Percentiles rank a stretch among this genome's conserved stretches.
Conservation (phyloP, 1,140 invertebrate genomes). For the Drosophila asahinai region DNA sequence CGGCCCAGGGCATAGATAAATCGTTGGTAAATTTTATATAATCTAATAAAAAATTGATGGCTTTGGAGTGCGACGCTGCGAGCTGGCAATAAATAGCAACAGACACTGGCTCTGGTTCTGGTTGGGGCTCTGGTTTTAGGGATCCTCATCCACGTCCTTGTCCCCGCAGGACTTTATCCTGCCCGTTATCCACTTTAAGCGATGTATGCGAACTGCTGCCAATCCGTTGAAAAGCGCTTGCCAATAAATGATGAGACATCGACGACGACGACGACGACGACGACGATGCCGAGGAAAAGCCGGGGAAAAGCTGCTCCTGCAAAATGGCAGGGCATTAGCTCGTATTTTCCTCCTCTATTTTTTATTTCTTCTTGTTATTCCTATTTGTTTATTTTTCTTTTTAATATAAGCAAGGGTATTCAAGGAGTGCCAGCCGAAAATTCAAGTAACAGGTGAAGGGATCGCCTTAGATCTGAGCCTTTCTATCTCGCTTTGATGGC, state of each 20-base stretch:
- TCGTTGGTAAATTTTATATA: constrained; percentile 83
- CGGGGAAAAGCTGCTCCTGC: constrained; percentile 31
- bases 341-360: constrained; percentile 23
- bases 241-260: constrained; percentile 81
- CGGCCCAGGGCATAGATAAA: constrained; percentile 75
- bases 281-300: neutral
- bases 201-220: constrained; percentile 59
- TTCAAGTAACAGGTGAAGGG: neutral
- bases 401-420: neutral
- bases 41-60: constrained; percentile 83
- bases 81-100: constrained; percentile 78
- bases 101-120: constrained; percentile 35
- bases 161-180: constrained; percentile 9
- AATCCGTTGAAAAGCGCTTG: constrained; percentile 82
- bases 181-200: constrained; percentile 53
- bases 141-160: neutral
- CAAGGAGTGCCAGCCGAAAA: neutral
- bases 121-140: constrained; percentile 31
- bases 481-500: neutral
- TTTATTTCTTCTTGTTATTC: neutral
- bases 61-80: constrained; percentile 68
- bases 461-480: neutral
- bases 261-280: constrained; percentile 19
- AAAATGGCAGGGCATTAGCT: constrained; percentile 63
- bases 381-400: constrained; percentile 2